phyloP scores from a whole-genome alignment of 2,888 invertebrate species.

The Bembecia ichneumoniformis region DNA sequence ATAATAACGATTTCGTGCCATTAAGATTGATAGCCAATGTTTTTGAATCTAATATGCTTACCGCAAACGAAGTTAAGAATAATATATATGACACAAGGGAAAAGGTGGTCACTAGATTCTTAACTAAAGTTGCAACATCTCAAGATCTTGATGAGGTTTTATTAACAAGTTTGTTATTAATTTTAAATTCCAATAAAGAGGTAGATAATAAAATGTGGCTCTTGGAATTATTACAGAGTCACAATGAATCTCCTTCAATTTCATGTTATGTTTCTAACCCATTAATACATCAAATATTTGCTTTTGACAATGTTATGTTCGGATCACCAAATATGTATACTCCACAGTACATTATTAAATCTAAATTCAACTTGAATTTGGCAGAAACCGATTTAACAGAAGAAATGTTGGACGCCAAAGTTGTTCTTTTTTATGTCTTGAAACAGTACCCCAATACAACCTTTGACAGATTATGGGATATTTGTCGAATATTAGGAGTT shows the following conservation, averaged over 20 bases:
- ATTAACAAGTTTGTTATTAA: conserved; percentile 39
- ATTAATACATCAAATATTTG: conserved; percentile 38
- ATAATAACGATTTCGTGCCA: conserved; percentile 45
- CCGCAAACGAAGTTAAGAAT: conserved; percentile 9
- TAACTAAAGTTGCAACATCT: conserved; percentile 39
- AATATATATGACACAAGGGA: conserved; percentile 22
- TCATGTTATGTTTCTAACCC: conserved; percentile 37
- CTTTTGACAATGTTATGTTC: conserved; percentile 31
- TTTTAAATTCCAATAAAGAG: conserved; percentile 30
- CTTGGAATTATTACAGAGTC: conserved; percentile 42
- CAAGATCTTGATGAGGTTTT: conserved; percentile 54
- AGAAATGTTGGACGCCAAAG: conserved; percentile 64
- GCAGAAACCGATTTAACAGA: conserved; percentile 57
- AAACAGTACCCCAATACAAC: conserved; percentile 43
- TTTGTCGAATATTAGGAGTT: conserved; percentile 51
- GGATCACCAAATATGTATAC: conserved; percentile 40
- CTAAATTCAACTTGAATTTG: conserved; percentile 57
- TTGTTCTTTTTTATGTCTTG: conserved; percentile 54
- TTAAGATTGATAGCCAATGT: conserved; percentile 39
- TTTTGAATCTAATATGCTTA: conserved; percentile 10
- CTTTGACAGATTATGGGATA: conserved; percentile 39
- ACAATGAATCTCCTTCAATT: conserved; percentile 39
- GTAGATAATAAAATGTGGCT: conserved; percentile 30
- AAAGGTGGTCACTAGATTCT: conserved; percentile 31
- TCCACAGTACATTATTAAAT: conserved; percentile 51